Evolutionary conservation across 2,113 vertebrate species (phyloP), one percentile per base, ranked within the genome.

Genomic region (Falcunculus frontatus): DNA sequence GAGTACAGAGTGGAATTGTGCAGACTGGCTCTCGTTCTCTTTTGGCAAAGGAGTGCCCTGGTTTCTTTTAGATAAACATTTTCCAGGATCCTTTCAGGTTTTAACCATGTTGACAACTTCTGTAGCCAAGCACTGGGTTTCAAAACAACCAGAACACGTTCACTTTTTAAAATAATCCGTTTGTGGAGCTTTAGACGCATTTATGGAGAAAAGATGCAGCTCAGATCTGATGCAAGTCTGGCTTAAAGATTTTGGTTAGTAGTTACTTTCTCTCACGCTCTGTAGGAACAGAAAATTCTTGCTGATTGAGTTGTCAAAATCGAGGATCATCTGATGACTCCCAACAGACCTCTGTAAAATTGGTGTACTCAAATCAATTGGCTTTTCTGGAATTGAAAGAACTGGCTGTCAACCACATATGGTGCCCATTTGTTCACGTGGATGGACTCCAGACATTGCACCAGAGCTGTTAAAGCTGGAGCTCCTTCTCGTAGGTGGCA

Each of bases 241-340:
- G 19, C 55, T 77, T 59, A 21, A 72, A 75, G 49, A 29, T 59
- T 83, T 89, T 33, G 56, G 30, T 67, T 50, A n/a, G 53, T 18
- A 53, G 74, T 23, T 80, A 35, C 55, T 86, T 86, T 41, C 75
- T 79, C 68, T 60, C 30, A 93, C 14, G 3, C 59, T 53, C 86
- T 63, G 46, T 16, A 37, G 89, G 72, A 93, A 92, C 44, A 84
- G n/a, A 82, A 82, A 55, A 69, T 93, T 76, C 68, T 82, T 78
- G 60, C 92, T 93, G 87, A 97, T 96, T 96, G 92, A 97, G 87
- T 93, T 93, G 85, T 97, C 96, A 96, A 92, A 92, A 93, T 62
- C 74, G 37, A 84, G 92, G 87, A 70, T 91, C 84, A 55, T 92
- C 93, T 94, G 92, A 95, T 89, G 95, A 75, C 92, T 96, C 89